Conservation (phyloP, 1,140 invertebrate species). For the Pemphigus obesinymphae region DNA sequence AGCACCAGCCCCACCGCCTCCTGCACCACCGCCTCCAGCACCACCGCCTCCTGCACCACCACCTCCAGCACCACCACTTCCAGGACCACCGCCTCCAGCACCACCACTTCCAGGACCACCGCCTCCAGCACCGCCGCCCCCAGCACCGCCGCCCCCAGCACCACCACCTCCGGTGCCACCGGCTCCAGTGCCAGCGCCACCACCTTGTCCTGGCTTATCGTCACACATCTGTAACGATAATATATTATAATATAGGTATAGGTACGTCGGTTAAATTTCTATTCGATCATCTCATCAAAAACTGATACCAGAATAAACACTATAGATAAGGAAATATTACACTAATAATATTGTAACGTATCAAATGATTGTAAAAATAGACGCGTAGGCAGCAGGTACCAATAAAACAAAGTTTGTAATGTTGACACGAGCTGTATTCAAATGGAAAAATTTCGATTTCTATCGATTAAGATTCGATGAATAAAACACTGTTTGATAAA, state of each 20-base stretch:
- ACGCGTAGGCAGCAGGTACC: no score
- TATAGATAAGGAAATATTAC: no score
- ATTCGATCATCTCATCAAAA: no score
- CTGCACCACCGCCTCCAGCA: not conserved
- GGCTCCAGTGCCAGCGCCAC: not conserved
- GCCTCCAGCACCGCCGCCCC: not conserved
- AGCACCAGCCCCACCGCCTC: not conserved
- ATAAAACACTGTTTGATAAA: not conserved
- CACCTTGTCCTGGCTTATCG: not conserved
- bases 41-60: not conserved
- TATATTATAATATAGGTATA: not conserved
- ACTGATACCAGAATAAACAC: not conserved
- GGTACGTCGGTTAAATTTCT: not conserved
- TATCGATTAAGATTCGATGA: not conserved
- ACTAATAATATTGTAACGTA: not conserved
- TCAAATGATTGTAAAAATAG: not conserved
- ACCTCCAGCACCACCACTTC: not conserved
- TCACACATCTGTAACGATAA: not conserved
- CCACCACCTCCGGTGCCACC: not conserved
- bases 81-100: not conserved
- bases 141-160: not conserved
- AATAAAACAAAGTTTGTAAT: no score
- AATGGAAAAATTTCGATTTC: not conserved
- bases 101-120: not conserved
- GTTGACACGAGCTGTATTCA: no score